phyloP scores from a whole-genome alignment of 2,113 vertebrate genomes.

The Ptyas mucosa region DNA sequence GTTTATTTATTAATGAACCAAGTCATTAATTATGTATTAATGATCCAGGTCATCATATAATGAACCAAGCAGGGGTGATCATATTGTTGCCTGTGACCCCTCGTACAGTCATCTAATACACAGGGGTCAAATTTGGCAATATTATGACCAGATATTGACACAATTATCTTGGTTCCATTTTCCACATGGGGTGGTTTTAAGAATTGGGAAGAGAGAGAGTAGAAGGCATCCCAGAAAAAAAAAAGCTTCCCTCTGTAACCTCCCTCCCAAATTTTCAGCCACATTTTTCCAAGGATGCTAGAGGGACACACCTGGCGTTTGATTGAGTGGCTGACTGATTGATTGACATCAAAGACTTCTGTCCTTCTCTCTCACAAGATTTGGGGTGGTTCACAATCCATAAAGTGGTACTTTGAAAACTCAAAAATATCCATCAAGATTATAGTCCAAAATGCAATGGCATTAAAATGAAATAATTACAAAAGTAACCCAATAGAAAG shows the following conservation, averaged over 20 bases:
- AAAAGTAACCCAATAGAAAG: background rate
- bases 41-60: background rate
- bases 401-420: background rate
- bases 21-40: background rate
- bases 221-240: background rate
- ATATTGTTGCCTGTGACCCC: background rate
- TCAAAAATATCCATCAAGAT: background rate
- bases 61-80: background rate
- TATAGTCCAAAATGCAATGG: background rate
- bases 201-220: background rate
- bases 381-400: background rate
- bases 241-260: background rate
- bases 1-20: background rate
- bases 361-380: background rate
- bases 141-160: background rate
- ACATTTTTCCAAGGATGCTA: background rate
- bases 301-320: background rate
- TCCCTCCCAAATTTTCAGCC: background rate
- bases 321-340: background rate
- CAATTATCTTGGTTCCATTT: background rate
- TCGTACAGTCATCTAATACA: background rate
- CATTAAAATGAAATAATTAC: background rate
- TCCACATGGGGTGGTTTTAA: background rate
- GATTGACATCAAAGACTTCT: background rate
- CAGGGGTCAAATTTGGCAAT: background rate